Conservation (phyloP, 1,140 invertebrate genomes). For the Bombyx mandarina region DNA sequence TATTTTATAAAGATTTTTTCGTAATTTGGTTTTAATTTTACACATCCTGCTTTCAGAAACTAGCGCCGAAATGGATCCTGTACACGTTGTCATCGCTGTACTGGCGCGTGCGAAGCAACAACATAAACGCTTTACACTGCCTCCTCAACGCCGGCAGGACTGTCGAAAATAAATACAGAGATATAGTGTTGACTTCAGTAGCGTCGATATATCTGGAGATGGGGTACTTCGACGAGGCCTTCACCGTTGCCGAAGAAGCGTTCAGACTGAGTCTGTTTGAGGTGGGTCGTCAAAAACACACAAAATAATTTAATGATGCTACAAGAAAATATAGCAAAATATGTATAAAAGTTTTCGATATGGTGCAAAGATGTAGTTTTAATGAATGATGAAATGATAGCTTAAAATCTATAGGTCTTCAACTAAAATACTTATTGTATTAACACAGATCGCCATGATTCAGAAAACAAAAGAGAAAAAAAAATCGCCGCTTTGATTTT, state of each 20-base stretch:
- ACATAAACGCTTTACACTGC: constrained; percentile 76
- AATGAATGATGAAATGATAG: too few relatives aligned
- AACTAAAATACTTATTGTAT: too few relatives aligned
- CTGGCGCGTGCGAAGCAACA: constrained; percentile 76
- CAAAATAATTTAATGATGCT: too few relatives aligned
- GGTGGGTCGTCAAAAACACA: constrained; percentile 49
- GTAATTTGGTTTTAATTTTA: background rate
- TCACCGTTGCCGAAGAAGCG: constrained; percentile 72
- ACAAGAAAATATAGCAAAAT: too few relatives aligned
- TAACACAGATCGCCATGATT: too few relatives aligned
- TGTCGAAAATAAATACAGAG: constrained; percentile 62
- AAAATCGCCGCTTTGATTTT: too few relatives aligned
- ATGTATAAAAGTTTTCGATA: too few relatives aligned
- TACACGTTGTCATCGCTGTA: constrained; percentile 77
- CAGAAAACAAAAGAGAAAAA: too few relatives aligned
- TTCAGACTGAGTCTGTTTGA: constrained; percentile 74
- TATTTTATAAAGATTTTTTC: background rate
- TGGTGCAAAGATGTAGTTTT: too few relatives aligned
- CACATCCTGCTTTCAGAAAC: constrained; percentile 62
- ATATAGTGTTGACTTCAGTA: constrained; percentile 75
- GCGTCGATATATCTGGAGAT: constrained; percentile 76
- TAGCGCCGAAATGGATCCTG: constrained; percentile 77
- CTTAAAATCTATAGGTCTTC: too few relatives aligned
- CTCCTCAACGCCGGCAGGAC: constrained; percentile 72
- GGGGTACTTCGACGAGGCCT: constrained; percentile 75